Evolutionary conservation across 2,113 vertebrate species (phyloP), one percentile per base, ranked within the genome.

Genomic region (Poeciliopsis prolifica): DNA sequence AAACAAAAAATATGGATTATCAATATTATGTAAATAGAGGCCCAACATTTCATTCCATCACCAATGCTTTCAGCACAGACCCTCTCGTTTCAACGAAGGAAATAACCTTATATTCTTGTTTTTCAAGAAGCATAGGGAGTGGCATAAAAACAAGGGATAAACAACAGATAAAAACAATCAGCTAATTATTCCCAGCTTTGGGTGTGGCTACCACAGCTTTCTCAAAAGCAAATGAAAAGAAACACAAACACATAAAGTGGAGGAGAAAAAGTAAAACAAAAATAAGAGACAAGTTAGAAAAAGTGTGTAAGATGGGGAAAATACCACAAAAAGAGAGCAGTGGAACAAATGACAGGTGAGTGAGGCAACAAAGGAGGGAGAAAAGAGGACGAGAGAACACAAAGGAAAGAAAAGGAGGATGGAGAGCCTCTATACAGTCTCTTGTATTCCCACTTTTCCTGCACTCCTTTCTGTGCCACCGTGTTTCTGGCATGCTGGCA

Each of bases 401-500:
- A 77, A 54, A 78, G 48, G 48, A 64, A 73, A 82, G 66, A 31
- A 77, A 73, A 68, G 68, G 80, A 79, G 83, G 86, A 80, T 81
- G 76, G 74, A 82, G 74, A 79, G 78, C 72, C 60, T 72, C 37
- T 70, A 68, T 69, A 44, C 1, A 22, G 65, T 80, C 71, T 77
- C 75, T 83, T 74, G 77, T 88, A 91, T 90, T 90, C 90, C 82
- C 72, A 79, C 81, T 86, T 83, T 75, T 64, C 9, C 68, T 74
- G 58, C 51, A 48, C 70, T 77, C 82, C 78, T 77, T 88, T 86
- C 73, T 74, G 42, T 81, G 85, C 85, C 77, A 71, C 81, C 42
- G 77, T 87, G 77, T 87, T 88, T 80, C 77, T 87, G 85, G 84
- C 87, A 85, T 84, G 83, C 76, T 83, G 86, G 85, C 85, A 86